phyloP scores from a whole-genome alignment of 2,888 invertebrate genomes.

The Drosophila heteroneura region DNA sequence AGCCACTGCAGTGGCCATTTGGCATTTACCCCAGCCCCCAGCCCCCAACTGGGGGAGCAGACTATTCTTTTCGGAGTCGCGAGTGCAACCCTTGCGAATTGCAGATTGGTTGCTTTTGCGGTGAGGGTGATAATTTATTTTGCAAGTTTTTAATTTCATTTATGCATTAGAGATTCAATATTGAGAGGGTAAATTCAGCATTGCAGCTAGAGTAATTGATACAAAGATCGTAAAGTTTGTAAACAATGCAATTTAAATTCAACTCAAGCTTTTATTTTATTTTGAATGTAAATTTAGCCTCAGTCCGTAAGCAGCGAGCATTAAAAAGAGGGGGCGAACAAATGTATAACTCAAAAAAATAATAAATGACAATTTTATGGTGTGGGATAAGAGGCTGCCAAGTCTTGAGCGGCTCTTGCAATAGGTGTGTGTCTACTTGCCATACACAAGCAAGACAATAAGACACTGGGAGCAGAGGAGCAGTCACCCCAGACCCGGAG shows the following conservation, averaged over 20 bases:
- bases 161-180: slow-evolving; percentile 59
- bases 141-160: slow-evolving; percentile 66
- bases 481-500: not conserved
- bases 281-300: not conserved
- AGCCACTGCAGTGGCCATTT: slow-evolving; percentile 48
- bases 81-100: slow-evolving; percentile 36
- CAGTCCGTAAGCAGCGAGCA: slow-evolving; percentile 1
- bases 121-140: slow-evolving; percentile 59
- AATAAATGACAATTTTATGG: slow-evolving; percentile 74
- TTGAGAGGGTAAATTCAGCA: slow-evolving; percentile 5
- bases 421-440: slow-evolving; percentile 49
- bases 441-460: slow-evolving; percentile 1
- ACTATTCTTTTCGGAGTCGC: not conserved
- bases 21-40: slow-evolving; percentile 14
- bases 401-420: slow-evolving; percentile 17
- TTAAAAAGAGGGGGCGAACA: slow-evolving; percentile 11
- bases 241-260: slow-evolving; percentile 18
- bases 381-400: slow-evolving; percentile 31
- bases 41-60: not conserved
- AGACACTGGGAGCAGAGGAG: not conserved
- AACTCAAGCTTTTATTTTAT: slow-evolving; percentile 3
- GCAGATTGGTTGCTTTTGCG: not conserved
- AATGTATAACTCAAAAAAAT: slow-evolving; percentile 59
- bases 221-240: not conserved
- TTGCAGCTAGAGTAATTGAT: not conserved